Conservation (phyloP, 2,797 vertebrate genomes). For the Anisognathus igniventris region DNA sequence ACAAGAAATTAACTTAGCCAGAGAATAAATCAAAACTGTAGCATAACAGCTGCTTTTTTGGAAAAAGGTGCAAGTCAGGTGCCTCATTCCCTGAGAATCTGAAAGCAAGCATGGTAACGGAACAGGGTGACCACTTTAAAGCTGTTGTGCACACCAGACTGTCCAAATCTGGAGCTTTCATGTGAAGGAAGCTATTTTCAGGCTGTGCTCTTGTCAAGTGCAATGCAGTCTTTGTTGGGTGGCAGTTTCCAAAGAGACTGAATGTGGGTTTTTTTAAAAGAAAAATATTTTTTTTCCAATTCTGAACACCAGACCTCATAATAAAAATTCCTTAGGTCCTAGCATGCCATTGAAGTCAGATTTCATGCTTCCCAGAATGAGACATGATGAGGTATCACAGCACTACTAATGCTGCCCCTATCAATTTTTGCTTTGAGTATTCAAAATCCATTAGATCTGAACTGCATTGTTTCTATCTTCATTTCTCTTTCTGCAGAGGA, state of each 20-base stretch:
- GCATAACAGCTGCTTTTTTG: neutral
- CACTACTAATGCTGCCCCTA: neutral
- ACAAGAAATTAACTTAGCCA: neutral
- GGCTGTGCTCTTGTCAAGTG: neutral
- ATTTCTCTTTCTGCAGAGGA: neutral
- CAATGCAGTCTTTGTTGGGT: neutral
- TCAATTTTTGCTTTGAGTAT: neutral
- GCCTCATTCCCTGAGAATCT: neutral
- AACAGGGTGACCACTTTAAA: neutral
- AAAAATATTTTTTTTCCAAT: neutral
- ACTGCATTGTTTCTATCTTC: neutral
- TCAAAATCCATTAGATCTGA: neutral
- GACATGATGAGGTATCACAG: neutral
- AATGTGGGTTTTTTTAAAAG: neutral
- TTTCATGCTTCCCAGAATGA: neutral
- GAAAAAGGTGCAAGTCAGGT: neutral
- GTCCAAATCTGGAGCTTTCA: neutral
- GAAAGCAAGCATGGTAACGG: neutral
- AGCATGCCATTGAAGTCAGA: neutral
- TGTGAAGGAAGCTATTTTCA: neutral
- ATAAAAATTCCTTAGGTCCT: neutral
- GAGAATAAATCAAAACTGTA: slow-evolving; percentile 1
- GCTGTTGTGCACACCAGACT: neutral
- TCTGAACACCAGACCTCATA: neutral
- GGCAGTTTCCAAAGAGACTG: neutral